Percentiles rank a stretch among this genome's conserved stretches.
phyloP scores from a whole-genome alignment of 2,113 vertebrate genomes.

The Trogon surrucura region DNA sequence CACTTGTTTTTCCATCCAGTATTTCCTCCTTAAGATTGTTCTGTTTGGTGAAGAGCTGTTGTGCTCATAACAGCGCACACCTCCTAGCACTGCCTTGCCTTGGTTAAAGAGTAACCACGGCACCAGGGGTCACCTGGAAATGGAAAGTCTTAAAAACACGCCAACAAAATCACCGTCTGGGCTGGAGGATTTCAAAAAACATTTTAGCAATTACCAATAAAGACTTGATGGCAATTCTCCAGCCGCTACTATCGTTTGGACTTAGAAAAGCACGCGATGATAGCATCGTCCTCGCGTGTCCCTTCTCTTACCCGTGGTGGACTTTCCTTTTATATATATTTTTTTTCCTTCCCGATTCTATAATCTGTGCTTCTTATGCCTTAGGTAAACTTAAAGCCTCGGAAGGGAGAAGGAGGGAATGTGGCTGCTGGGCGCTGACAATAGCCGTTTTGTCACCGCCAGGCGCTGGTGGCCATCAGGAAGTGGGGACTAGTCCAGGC shows the following conservation, averaged over 20 bases:
- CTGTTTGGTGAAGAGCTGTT: constrained; percentile 50
- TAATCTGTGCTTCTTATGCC: constrained; percentile 42
- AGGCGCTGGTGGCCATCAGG: constrained; percentile 86
- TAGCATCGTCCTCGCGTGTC: neutral
- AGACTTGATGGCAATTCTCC: neutral
- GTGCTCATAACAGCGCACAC: neutral
- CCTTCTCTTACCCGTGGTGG: neutral
- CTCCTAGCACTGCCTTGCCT: constrained; percentile 26
- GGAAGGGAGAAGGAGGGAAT: constrained; percentile 71
- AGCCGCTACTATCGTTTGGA: neutral
- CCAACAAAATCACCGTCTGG: neutral
- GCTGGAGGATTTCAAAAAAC: neutral
- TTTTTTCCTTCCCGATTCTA: neutral
- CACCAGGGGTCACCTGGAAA: constrained; percentile 57
- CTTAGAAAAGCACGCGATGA: rapidly evolving
- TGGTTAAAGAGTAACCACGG: constrained; percentile 66
- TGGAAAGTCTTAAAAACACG: constrained; percentile 41
- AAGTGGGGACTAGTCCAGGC: constrained; percentile 82
- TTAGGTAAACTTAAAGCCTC: constrained; percentile 74
- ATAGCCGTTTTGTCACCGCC: constrained; percentile 89
- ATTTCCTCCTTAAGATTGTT: constrained; percentile 67
- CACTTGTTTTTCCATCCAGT: constrained; percentile 56
- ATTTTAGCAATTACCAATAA: neutral
- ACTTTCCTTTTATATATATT: neutral
- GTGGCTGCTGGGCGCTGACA: constrained; percentile 80